phyloP scores from a whole-genome alignment of 2,888 invertebrate genomes.

The Slavum lentiscoides region DNA sequence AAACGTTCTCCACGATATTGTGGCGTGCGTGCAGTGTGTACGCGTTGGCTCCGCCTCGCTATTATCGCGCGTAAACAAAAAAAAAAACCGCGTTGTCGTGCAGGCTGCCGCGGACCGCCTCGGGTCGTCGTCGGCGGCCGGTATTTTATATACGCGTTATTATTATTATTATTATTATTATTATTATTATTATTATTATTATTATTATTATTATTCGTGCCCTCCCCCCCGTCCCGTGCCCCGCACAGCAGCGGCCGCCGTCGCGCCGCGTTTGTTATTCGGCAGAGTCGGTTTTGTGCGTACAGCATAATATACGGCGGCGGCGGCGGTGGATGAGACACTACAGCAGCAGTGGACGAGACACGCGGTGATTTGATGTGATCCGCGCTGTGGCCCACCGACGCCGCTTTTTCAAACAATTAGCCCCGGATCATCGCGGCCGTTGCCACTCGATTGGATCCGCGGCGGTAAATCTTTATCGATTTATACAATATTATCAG shows the following conservation, averaged over 20 bases:
- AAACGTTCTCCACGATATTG: too few species aligned
- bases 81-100: constrained; percentile 12
- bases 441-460: constrained; percentile 40
- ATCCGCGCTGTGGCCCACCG: background rate
- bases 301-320: background rate
- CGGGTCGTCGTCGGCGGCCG: background rate
- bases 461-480: constrained; percentile 43
- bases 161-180: too few species aligned
- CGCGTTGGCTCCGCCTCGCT: background rate
- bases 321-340: background rate
- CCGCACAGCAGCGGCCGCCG: too few species aligned
- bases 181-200: too few species aligned
- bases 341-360: too few species aligned
- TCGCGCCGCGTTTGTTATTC: constrained; percentile 7
- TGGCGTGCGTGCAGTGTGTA: background rate
- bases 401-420: constrained; percentile 47
- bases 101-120: background rate
- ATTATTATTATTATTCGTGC: too few species aligned
- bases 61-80: background rate
- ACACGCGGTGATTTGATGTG: too few species aligned
- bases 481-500: too few species aligned
- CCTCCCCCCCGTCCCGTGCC: too few species aligned
- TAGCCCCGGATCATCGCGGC: constrained; percentile 41
- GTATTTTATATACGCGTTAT: constrained; percentile 2
- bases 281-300: background rate